These are phyloP conservation scores for Hydrozoanthus gracilis DNA, from an alignment of 92 coral and sea anemone genomes.

Conservation along the genomic window DNA sequence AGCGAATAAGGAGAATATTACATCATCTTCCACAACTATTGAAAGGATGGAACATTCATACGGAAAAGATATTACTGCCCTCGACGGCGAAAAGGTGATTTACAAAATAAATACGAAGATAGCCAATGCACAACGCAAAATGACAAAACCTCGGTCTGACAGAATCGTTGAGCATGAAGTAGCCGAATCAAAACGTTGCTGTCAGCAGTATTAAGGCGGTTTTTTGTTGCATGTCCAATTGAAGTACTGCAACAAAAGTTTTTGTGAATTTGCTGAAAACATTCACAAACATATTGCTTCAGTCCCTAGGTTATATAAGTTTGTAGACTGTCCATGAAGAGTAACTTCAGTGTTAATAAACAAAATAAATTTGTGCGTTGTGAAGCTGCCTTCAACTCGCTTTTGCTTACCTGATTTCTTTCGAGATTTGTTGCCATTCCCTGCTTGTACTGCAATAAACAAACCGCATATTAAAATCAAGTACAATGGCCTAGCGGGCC, in stretches of 20 bases:
- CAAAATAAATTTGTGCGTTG: slow-evolving; percentile 3
- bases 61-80: not conserved
- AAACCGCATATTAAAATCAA: slow-evolving; percentile 16
- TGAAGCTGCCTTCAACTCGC: not conserved
- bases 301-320: not conserved
- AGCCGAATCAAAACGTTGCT: no score
- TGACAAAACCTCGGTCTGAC: not conserved
- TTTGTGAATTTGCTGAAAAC: not conserved
- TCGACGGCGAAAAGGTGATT: not conserved
- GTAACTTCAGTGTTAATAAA: not conserved
- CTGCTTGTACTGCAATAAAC: slow-evolving; percentile 20
- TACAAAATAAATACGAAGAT: not conserved
- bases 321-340: not conserved
- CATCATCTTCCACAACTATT: not conserved
- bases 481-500: slow-evolving; percentile 31
- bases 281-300: no score
- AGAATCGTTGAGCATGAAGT: no score
- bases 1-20: not conserved
- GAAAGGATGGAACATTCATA: not conserved
- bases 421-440: not conserved
- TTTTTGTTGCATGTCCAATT: not conserved
- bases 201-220: no score
- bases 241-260: not conserved
- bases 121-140: not conserved
- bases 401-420: slow-evolving; percentile 19